These are phyloP conservation scores for Oreotrochilus melanogaster DNA, from an alignment of 2,113 vertebrate genomes.

Conservation along the genomic window DNA sequence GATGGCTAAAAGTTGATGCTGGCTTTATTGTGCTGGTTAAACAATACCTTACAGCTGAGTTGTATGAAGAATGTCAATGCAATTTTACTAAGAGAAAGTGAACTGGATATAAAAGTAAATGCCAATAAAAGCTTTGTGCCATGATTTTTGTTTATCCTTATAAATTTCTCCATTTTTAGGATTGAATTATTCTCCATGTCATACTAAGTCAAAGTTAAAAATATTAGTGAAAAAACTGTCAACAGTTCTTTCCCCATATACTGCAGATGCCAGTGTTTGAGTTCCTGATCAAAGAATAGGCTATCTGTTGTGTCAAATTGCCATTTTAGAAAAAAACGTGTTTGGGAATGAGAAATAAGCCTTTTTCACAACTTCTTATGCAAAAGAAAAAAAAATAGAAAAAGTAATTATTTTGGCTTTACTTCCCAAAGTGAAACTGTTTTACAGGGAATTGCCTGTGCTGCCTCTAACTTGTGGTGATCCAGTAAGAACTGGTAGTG, in stretches of 20 bases:
- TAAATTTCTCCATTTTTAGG: neutral
- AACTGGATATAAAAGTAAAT: neutral
- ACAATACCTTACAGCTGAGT: neutral
- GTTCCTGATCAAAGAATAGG: neutral
- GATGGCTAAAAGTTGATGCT: neutral
- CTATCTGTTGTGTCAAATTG: neutral
- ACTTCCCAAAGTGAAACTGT: neutral
- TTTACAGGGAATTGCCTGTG: neutral
- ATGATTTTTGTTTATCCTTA: rapidly evolving
- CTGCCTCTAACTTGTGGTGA: neutral
- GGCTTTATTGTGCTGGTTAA: neutral
- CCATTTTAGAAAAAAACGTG: neutral
- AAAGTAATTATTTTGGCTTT: neutral
- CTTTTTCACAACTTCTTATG: neutral
- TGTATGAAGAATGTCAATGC: neutral
- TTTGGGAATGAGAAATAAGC: neutral
- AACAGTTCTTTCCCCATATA: neutral
- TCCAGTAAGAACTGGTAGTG: neutral
- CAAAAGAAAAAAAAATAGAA: neutral
- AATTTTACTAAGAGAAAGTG: neutral
- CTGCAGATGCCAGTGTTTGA: neutral
- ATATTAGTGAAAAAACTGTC: neutral
- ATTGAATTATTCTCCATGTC: neutral
- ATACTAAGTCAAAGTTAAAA: neutral
- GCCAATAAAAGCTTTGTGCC: neutral